Evolutionary conservation across 64 coral and sea anemone species (phyloP), one percentile per base, ranked within the genome.

Genomic region (Pachyseris speciosa): DNA sequence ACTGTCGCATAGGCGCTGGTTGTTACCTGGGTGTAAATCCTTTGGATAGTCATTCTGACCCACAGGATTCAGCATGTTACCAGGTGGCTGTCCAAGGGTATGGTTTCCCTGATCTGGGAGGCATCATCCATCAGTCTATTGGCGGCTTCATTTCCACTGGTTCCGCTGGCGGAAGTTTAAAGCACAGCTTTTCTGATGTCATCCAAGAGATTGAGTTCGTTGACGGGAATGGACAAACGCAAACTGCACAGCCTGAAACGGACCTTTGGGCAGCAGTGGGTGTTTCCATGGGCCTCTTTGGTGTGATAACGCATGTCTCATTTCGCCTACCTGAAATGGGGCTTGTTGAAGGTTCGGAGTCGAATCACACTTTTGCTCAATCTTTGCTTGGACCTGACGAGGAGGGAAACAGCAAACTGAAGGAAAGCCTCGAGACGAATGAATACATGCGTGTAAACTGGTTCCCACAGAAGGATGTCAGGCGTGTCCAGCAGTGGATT

Each of bases 171-270:
- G 93, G 93, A 86, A 95, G 93, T 41, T 83, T 95, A 33, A 42
- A 60, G 20, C 81, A 95, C 41, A 73, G 83, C 32, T 86, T 95
- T 74, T 27, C 93, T 68, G 93, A 95, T 20, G 71, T 79, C 7
- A 90, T 95, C 37, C 71, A 80, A 86, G 63, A 90, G 51, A 95
- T 95, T 8, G 87, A 90, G 72, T 95, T 95, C 63, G 87, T 95
- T 33, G 75, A 95, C 74, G 93, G 93, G 0, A 80, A 66, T 40
- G 93, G 80, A n/a, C 25, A 48, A 28, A 11, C 10, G 19, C 74
- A 80, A 27, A 63, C 28, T 17, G 87, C 86, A 11, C 26, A 22
- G 12, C 71, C 49, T 65, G 48, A 26, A 36, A 66, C 53, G 3
- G 87, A 95, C 10, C 1, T 78, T 15, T 95, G 78, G 87, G 29